Percentiles rank a stretch among this genome's conserved stretches.
Evolutionary conservation across 2,888 invertebrate species (phyloP).

Genomic region (Alitta virens): DNA sequence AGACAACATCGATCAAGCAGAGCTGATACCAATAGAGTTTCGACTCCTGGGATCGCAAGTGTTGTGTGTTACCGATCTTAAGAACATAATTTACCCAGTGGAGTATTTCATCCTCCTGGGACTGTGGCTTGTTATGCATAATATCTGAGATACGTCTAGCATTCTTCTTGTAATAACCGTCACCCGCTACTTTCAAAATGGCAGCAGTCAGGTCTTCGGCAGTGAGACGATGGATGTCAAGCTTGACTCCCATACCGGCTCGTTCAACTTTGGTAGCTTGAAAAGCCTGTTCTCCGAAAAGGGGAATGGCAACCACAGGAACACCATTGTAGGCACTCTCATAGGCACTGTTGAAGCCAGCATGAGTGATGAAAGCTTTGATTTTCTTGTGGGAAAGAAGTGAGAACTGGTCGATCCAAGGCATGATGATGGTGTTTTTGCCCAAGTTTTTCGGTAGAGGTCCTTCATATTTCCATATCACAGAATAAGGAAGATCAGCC

Average conservation of each 20-base stretch:
- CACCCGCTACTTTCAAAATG: constrained; percentile 6
- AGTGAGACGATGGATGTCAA: constrained; percentile 12
- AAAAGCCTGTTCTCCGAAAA: constrained; percentile 23
- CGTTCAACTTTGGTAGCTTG: constrained; percentile 19
- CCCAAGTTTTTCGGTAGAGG: not conserved
- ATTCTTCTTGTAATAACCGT: constrained; percentile 9
- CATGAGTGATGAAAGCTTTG: constrained; percentile 22
- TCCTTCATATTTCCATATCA: constrained; percentile 23
- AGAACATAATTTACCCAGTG: constrained; percentile 21
- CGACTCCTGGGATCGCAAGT: constrained; percentile 12
- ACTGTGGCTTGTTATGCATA: constrained; percentile 7
- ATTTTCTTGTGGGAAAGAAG: constrained; percentile 9
- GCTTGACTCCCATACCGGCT: constrained; percentile 14
- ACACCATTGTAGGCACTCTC: constrained; percentile 18
- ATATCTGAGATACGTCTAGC: constrained; percentile 14
- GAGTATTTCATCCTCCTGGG: constrained; percentile 12
- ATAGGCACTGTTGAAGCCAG: constrained; percentile 21
- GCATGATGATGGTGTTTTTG: constrained; percentile 11
- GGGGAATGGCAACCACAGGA: constrained; percentile 25
- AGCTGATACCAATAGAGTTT: constrained; percentile 21
- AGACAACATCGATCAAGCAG: constrained; percentile 18
- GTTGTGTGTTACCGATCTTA: constrained; percentile 11
- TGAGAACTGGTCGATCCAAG: constrained; percentile 20
- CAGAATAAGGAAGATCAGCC: constrained; percentile 14
- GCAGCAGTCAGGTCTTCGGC: constrained; percentile 4